Conservation (phyloP, 2,888 invertebrate species). For the Autographa pulchrina region DNA sequence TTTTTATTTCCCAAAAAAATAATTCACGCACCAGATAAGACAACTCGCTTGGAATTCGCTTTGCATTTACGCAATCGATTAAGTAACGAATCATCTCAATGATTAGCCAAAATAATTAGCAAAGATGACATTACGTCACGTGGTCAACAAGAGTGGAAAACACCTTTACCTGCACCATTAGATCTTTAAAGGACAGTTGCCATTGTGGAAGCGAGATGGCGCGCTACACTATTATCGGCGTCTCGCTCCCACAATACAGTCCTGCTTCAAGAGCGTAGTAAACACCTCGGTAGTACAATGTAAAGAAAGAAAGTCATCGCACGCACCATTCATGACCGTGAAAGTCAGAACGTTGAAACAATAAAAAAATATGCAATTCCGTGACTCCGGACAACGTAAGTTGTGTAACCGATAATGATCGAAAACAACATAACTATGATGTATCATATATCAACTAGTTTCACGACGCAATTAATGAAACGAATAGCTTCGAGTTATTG, state of each 20-base stretch:
- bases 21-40: conserved; percentile 34
- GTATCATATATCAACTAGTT: conserved; percentile 30
- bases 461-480: conserved; percentile 35
- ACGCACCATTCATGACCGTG: conserved; percentile 81
- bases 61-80: conserved; percentile 53
- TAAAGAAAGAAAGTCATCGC: conserved; percentile 79
- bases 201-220: background rate
- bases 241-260: background rate
- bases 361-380: conserved; percentile 75
- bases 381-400: conserved; percentile 63
- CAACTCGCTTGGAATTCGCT: conserved; percentile 35
- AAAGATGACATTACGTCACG: conserved; percentile 62
- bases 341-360: conserved; percentile 79
- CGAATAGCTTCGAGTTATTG: conserved; percentile 15
- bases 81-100: conserved; percentile 40
- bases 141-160: conserved; percentile 56
- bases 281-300: conserved; percentile 45
- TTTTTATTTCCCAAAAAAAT: conserved; percentile 6
- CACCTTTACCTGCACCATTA: conserved; percentile 41
- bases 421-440: conserved; percentile 30
- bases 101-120: conserved; percentile 61
- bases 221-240: background rate
- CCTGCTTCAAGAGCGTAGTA: background rate
- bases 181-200: background rate
- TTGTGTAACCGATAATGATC: conserved; percentile 58